Evolutionary conservation across 2,888 invertebrate genomes (phyloP).

Genomic region (Drosophila greeni): DNA sequence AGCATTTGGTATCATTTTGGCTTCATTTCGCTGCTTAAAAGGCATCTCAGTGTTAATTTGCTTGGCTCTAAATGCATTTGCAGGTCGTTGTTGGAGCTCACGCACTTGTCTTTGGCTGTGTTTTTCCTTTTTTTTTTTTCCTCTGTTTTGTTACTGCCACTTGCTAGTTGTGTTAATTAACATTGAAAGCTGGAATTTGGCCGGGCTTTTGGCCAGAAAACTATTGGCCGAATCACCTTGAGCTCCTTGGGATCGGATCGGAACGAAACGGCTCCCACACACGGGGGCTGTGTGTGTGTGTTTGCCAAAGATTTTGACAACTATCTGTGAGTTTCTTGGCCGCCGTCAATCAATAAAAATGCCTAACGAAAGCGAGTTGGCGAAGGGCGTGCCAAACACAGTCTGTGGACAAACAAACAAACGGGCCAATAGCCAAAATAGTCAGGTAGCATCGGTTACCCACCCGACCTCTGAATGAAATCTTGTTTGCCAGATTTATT

Average conservation of each 20-base stretch:
- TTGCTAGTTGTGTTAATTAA: conserved; percentile 62
- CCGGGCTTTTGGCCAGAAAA: conserved; percentile 47
- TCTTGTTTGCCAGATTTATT: conserved; percentile 55
- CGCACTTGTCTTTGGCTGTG: conserved; percentile 44
- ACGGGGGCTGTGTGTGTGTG: conserved; percentile 37
- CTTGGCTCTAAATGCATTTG: conserved; percentile 37
- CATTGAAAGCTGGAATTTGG: conserved; percentile 59
- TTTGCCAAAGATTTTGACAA: conserved; percentile 63
- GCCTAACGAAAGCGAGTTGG: conserved; percentile 44
- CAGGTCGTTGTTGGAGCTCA: conserved; percentile 11
- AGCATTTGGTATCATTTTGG: conserved; percentile 9
- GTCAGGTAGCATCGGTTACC: conserved; percentile 21
- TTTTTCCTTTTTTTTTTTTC: neutral
- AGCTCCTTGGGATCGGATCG: conserved; percentile 52
- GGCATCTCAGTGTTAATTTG: conserved; percentile 33
- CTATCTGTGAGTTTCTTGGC: conserved; percentile 53
- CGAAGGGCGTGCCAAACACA: conserved; percentile 57
- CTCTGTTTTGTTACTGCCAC: conserved; percentile 1
- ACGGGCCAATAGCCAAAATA: conserved; percentile 28
- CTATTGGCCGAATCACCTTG: conserved; percentile 53
- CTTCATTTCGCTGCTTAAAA: conserved; percentile 27
- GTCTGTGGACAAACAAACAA: conserved; percentile 41
- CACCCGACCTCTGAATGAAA: conserved; percentile 44
- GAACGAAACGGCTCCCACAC: conserved; percentile 24
- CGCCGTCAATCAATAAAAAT: conserved; percentile 60